These are phyloP conservation scores for Diloba caeruleocephala DNA, from an alignment of 2,888 invertebrate species.

Conservation along the genomic window DNA sequence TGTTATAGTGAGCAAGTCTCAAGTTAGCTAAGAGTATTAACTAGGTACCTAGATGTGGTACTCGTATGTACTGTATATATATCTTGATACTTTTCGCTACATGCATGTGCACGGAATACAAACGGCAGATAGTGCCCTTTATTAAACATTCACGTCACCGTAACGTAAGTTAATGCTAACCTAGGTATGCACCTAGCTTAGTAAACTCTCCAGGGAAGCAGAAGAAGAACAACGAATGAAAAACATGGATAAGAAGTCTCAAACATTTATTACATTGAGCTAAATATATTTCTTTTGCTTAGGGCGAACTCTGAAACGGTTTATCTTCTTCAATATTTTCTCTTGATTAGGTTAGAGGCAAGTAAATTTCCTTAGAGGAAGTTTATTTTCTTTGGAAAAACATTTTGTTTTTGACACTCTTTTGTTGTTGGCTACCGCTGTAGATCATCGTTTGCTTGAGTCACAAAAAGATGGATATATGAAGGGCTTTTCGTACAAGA, in stretches of 20 bases:
- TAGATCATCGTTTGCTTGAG: slow-evolving; percentile 44
- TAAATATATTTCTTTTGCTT: slow-evolving; percentile 33
- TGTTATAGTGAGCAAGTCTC: slow-evolving; percentile 32
- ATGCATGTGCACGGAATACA: slow-evolving; percentile 9
- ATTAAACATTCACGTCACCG: too few relatives aligned
- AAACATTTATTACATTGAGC: too few relatives aligned
- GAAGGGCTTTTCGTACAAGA: slow-evolving; percentile 9
- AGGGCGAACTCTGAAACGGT: slow-evolving; percentile 34
- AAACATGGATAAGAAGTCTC: too few relatives aligned
- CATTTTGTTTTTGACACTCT: slow-evolving; percentile 33
- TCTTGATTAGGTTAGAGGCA: slow-evolving; percentile 39
- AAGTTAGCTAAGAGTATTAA: slow-evolving; percentile 33
- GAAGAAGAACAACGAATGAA: too few relatives aligned
- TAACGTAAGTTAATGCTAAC: too few relatives aligned
- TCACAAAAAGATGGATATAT: slow-evolving; percentile 29
- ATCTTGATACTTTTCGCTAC: slow-evolving; percentile 20
- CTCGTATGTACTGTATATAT: slow-evolving; percentile 21
- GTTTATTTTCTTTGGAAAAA: slow-evolving; percentile 33
- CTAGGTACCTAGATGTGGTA: slow-evolving; percentile 32
- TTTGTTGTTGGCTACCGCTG: slow-evolving; percentile 2
- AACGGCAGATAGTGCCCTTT: neutral
- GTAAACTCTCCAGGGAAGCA: too few relatives aligned
- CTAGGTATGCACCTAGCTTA: too few relatives aligned
- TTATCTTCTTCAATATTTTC: slow-evolving; percentile 33
- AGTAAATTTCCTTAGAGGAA: slow-evolving; percentile 33